Evolutionary conservation across 1,140 invertebrate genomes (phyloP).

Genomic region (Megalopta genalis): DNA sequence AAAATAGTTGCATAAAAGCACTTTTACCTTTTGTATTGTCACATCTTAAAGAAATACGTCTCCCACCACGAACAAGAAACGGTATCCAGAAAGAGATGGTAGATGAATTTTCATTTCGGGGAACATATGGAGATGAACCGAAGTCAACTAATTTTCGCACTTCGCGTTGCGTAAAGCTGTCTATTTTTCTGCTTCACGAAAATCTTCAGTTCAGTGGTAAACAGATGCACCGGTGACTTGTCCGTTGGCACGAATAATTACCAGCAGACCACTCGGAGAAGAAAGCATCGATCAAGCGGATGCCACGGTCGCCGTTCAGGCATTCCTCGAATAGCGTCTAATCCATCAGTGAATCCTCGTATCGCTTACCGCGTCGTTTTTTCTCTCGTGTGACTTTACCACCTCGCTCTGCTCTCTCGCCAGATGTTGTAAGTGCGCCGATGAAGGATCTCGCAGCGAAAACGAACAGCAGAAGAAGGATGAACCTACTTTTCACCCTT

Average conservation of each 20-base stretch:
- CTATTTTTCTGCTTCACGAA: not conserved
- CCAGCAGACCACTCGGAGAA: slow-evolving; percentile 28
- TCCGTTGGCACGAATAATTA: slow-evolving; percentile 38
- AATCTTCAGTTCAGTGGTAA: not conserved
- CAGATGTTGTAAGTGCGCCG: slow-evolving; percentile 61
- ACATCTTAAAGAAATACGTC: too few species aligned
- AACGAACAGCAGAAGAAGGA: slow-evolving; percentile 39
- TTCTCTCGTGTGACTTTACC: not conserved
- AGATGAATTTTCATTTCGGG: too few species aligned
- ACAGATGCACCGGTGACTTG: slow-evolving; percentile 10
- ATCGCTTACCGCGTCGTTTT: slow-evolving; percentile 45
- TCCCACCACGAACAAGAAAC: too few species aligned
- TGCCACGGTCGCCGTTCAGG: slow-evolving; percentile 23
- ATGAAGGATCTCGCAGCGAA: slow-evolving; percentile 51
- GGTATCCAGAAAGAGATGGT: too few species aligned
- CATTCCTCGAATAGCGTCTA: slow-evolving; percentile 63
- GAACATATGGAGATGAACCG: too few species aligned
- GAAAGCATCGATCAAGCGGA: slow-evolving; percentile 55
- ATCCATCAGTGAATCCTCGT: slow-evolving; percentile 60
- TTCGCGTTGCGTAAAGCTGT: too few species aligned
- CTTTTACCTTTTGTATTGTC: too few species aligned
- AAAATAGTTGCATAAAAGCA: too few species aligned
- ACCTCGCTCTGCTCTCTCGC: slow-evolving; percentile 44
- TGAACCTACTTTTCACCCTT: slow-evolving; percentile 35
- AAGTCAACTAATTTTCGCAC: too few species aligned